Base-by-base conservation (phyloP, 2,797 vertebrate genomes). In the Borostomias antarcticus region DNA sequence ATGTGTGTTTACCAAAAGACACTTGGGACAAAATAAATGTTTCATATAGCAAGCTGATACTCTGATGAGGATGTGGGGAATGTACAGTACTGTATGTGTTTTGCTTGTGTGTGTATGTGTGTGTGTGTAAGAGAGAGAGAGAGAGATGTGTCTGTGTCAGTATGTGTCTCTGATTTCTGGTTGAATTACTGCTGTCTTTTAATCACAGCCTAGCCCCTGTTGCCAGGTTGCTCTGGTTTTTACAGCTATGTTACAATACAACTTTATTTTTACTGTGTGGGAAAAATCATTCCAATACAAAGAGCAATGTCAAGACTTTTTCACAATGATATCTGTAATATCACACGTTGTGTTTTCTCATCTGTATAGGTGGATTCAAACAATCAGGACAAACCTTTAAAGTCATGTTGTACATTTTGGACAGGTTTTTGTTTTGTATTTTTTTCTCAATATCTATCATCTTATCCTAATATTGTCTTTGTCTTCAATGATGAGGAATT, bases 401-500 rank as follows among this genome's bases (percentile, higher is more conserved):
- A 72, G 73, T 86, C 78, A 84, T 78, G 75, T 84, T 81, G 82
- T 76, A 87, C 83, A 86, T 80, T 88, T 85, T 78, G 58, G 82
- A 82, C 73, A 82, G 57, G 73, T 82, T 54, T 86, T 91, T 92
- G 93, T 93, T 90, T 92, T 93, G 91, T 91, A 93, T 93, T 91
- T 92, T 93, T 90, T 93, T 91, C 93, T 87, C 92, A 90, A 95
- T 92, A 90, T 89, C 93, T 94, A 93, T 94, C 91, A 90, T 95
- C 93, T 94, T 95, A 93, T 95, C 93, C 95, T 98, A 98, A 97
- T 93, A 97, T 93, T 96, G 96, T 98, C 96, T 98, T 98, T 99
- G 97, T 99, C 97, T 99, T 98, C 97, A 96, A 96, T 97, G 96
- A 95, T 97, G 97, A 97, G 95, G 97, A 95, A 94, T 96, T 98